A percentile compares a stretch with the other conserved stretches of the same genome.
These are phyloP conservation scores for Rhabdophis nuchalis DNA, from an alignment of 2,797 vertebrate genomes.

Conservation along the genomic window DNA sequence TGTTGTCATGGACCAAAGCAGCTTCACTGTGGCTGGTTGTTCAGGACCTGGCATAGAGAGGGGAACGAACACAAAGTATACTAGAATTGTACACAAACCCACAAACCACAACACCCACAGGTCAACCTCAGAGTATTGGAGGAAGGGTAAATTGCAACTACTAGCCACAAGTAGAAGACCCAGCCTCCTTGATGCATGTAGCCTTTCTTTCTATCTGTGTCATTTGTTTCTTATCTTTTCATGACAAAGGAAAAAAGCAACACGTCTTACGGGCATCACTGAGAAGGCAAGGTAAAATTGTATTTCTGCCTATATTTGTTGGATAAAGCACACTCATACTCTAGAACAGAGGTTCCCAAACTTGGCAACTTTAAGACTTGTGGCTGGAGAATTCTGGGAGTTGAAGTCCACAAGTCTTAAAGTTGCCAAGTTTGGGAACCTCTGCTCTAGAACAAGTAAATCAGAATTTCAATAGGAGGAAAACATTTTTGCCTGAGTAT, in stretches of 20 bases:
- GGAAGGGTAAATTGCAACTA: conserved; percentile 13
- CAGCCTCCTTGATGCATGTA: background rate
- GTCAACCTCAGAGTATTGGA: conserved; percentile 61
- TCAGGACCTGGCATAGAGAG: conserved; percentile 57
- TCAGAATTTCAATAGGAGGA: background rate
- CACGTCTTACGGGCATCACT: background rate
- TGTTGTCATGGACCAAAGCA: conserved; percentile 43
- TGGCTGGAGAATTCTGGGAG: no score
- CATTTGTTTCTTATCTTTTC: background rate
- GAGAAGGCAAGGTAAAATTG: background rate
- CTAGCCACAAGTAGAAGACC: background rate
- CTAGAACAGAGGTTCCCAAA: no score
- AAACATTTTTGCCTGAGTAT: background rate
- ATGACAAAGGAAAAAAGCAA: background rate
- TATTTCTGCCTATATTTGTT: background rate
- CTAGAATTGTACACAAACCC: conserved; percentile 48
- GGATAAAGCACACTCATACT: background rate
- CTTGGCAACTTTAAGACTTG: no score
- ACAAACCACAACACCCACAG: conserved; percentile 64
- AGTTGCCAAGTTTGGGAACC: no score
- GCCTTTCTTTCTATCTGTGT: background rate
- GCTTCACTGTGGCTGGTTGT: conserved; percentile 63
- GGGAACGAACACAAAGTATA: conserved; percentile 58
- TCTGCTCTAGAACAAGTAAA: background rate
- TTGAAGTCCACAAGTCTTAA: no score